A percentile compares a stretch with the other conserved stretches of the same genome.
phyloP scores from a whole-genome alignment of 2,113 vertebrate genomes.

The Myxocyprinus asiaticus region DNA sequence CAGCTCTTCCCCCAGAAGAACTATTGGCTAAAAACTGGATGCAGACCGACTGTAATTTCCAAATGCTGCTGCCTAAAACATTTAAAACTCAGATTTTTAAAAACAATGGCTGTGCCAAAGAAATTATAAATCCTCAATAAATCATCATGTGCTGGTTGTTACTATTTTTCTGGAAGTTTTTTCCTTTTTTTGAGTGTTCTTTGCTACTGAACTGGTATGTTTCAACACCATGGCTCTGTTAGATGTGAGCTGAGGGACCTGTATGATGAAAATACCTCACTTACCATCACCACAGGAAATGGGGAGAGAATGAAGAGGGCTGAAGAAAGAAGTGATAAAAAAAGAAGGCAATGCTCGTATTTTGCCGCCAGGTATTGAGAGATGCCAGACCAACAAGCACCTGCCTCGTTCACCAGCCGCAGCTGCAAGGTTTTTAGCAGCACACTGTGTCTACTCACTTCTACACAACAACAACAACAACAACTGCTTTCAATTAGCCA shows the following conservation, averaged over 20 bases:
- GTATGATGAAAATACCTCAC: slow-evolving; percentile 65
- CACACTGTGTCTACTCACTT: slow-evolving; percentile 52
- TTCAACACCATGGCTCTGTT: slow-evolving; percentile 59
- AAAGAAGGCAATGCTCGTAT: neutral
- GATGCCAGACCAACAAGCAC: slow-evolving; percentile 36
- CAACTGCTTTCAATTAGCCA: slow-evolving; percentile 57
- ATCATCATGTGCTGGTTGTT: slow-evolving; percentile 23
- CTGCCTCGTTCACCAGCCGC: slow-evolving; percentile 59
- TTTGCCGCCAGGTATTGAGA: slow-evolving; percentile 3
- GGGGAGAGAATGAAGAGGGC: slow-evolving; percentile 22
- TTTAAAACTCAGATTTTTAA: slow-evolving; percentile 70
- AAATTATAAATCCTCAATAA: slow-evolving; percentile 65
- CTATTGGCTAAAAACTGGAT: slow-evolving; percentile 54
- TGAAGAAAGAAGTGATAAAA: no score
- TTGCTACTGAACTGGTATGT: slow-evolving; percentile 63
- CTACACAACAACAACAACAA: slow-evolving; percentile 51
- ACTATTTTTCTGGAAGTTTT: slow-evolving; percentile 37
- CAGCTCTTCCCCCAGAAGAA: slow-evolving; percentile 35
- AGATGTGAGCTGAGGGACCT: slow-evolving; percentile 59
- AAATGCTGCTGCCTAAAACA: slow-evolving; percentile 76
- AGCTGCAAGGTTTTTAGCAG: slow-evolving; percentile 67
- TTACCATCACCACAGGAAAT: slow-evolving; percentile 62
- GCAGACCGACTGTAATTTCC: slow-evolving; percentile 65
- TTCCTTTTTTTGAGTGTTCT: slow-evolving; percentile 50
- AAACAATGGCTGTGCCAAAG: slow-evolving; percentile 66